Evolutionary conservation across 2,888 invertebrate species (phyloP).

Genomic region (Biston stratarius): DNA sequence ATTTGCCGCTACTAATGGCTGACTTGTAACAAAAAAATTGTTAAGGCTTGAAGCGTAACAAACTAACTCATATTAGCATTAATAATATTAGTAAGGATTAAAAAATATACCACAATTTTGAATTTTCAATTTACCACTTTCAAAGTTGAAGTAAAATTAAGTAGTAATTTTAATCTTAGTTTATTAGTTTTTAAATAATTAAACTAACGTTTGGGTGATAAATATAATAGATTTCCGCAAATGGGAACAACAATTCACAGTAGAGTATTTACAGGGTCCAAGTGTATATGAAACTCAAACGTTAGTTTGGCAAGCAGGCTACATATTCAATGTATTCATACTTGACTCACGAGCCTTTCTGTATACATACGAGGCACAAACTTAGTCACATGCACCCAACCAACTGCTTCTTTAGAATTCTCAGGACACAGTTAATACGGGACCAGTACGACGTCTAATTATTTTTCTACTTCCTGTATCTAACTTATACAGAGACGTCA

Average conservation of each 20-base stretch:
- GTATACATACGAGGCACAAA: conserved; percentile 44
- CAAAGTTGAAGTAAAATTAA: background rate
- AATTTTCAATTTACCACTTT: background rate
- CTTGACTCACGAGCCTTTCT: conserved; percentile 36
- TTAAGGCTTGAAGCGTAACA: too few relatives aligned
- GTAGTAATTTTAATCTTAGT: background rate
- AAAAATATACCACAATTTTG: too few relatives aligned
- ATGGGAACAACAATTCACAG: background rate
- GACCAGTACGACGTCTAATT: background rate
- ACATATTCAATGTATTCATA: conserved; percentile 39
- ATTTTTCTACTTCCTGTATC: background rate
- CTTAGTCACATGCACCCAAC: conserved; percentile 43
- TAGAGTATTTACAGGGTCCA: conserved; percentile 4
- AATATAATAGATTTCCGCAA: background rate
- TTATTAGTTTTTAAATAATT: background rate
- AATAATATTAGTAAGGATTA: too few relatives aligned
- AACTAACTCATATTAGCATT: too few relatives aligned
- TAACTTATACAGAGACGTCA: background rate
- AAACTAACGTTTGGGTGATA: background rate
- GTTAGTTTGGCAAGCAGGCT: conserved; percentile 18
- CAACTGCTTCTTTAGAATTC: conserved; percentile 49
- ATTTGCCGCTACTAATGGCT: too few relatives aligned
- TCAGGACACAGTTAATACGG: conserved; percentile 24
- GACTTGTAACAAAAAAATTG: too few relatives aligned
- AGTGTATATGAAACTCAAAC: conserved; percentile 9